Evolutionary conservation across 1,140 invertebrate genomes (phyloP).

Genomic region (Bombyx mori): DNA sequence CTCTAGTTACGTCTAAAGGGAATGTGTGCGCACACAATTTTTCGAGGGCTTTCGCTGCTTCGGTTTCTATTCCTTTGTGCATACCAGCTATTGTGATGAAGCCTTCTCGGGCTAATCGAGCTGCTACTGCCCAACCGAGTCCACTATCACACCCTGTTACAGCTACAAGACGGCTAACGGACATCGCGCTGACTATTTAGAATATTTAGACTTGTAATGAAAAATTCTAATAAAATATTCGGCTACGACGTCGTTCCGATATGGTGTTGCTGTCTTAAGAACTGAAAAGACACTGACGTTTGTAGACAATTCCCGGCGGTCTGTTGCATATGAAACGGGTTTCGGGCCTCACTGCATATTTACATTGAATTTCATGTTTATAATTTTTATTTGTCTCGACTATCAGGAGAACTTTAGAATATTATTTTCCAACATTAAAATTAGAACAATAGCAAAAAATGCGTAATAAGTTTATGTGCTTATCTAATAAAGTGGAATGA

Average conservation of each 20-base stretch:
- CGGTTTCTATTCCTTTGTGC: slow-evolving; percentile 68
- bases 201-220: no score
- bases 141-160: slow-evolving; percentile 89
- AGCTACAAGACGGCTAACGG: slow-evolving; percentile 70
- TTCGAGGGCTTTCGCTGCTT: slow-evolving; percentile 42
- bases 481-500: no score
- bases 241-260: no score
- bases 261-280: background rate
- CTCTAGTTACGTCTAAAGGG: slow-evolving; percentile 79
- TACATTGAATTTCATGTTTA: slow-evolving; percentile 59
- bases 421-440: no score
- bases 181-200: slow-evolving; percentile 17
- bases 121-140: slow-evolving; percentile 82
- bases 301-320: slow-evolving; percentile 18
- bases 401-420: background rate
- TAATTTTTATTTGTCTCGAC: slow-evolving; percentile 12
- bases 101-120: slow-evolving; percentile 73
- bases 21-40: slow-evolving; percentile 54
- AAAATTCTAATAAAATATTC: no score
- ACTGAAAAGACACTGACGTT: slow-evolving; percentile 27
- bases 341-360: slow-evolving; percentile 60
- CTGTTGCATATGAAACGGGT: slow-evolving; percentile 46
- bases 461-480: no score
- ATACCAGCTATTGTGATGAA: slow-evolving; percentile 81
- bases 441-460: no score